Conservation (phyloP, 2,797 vertebrate species). For the Sarcophilus harrisii region DNA sequence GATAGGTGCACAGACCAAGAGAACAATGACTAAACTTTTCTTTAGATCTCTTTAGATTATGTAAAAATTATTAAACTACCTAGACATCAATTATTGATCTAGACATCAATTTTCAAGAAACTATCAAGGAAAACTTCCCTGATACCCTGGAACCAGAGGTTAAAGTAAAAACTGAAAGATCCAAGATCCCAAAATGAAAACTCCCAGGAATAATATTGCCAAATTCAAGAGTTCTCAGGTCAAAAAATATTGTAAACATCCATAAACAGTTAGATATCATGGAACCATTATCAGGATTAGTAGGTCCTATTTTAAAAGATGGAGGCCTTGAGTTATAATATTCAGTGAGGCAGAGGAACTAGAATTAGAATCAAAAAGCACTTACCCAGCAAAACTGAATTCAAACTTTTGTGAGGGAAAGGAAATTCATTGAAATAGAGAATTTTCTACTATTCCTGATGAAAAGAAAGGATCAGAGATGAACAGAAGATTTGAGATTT, state of each 20-base stretch:
- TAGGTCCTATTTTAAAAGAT: not conserved
- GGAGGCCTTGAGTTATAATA: not conserved
- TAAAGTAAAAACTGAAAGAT: not conserved
- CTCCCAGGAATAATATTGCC: not conserved
- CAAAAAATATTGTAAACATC: not conserved
- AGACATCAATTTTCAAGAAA: not conserved
- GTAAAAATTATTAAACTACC: no score
- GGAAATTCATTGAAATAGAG: not conserved
- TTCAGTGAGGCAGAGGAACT: not conserved
- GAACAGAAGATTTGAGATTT: not conserved
- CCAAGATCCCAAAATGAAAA: not conserved
- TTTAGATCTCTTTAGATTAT: no score
- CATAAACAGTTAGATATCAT: not conserved
- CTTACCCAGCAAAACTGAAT: not conserved
- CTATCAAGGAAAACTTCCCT: not conserved
- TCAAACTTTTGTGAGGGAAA: not conserved
- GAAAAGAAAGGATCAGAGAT: not conserved
- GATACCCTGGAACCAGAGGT: not conserved
- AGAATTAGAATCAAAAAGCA: not conserved
- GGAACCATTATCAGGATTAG: not conserved
- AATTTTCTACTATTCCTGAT: not conserved
- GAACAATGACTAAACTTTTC: no score
- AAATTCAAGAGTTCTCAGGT: not conserved
- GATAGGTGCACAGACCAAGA: no score
- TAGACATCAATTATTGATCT: no score